Conservation (phyloP, 2,113 vertebrate species). For the Natator depressus region DNA sequence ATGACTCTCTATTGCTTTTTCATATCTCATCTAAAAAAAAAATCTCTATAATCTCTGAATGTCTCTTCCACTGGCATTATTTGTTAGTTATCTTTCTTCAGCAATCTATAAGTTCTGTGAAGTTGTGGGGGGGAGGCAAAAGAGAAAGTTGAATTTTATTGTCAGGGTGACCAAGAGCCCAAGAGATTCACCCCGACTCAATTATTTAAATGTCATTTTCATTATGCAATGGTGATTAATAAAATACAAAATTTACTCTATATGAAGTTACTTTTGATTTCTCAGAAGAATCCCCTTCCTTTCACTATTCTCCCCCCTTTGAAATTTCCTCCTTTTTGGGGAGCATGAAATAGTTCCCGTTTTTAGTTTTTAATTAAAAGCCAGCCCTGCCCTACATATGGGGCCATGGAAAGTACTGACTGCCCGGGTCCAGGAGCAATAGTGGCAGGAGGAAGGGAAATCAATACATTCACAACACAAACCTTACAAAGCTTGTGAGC, state of each 20-base stretch:
- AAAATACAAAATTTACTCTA: not conserved
- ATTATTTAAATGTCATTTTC: not conserved
- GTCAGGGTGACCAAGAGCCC: not conserved
- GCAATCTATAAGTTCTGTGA: not conserved
- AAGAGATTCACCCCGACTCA: not conserved
- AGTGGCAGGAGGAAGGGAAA: slow-evolving; percentile 43
- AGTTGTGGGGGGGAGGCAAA: not conserved
- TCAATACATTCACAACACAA: not conserved
- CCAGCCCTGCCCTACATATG: not conserved
- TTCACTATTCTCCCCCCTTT: not conserved
- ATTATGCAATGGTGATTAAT: not conserved
- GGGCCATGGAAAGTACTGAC: slow-evolving; percentile 29
- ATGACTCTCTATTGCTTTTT: not conserved
- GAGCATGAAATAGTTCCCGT: not conserved
- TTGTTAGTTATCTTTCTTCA: not conserved
- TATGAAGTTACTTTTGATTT: not conserved
- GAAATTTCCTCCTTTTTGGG: not conserved
- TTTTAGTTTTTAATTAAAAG: not conserved
- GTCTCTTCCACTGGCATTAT: not conserved
- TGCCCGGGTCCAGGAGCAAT: not conserved
- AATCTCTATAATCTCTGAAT: not conserved
- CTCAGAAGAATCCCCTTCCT: not conserved
- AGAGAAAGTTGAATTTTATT: not conserved
- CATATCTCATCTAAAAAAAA: not conserved
- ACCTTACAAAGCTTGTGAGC: slow-evolving; percentile 38